phyloP scores from a whole-genome alignment of 1,140 invertebrate genomes.

The Tachypleus tridentatus region DNA sequence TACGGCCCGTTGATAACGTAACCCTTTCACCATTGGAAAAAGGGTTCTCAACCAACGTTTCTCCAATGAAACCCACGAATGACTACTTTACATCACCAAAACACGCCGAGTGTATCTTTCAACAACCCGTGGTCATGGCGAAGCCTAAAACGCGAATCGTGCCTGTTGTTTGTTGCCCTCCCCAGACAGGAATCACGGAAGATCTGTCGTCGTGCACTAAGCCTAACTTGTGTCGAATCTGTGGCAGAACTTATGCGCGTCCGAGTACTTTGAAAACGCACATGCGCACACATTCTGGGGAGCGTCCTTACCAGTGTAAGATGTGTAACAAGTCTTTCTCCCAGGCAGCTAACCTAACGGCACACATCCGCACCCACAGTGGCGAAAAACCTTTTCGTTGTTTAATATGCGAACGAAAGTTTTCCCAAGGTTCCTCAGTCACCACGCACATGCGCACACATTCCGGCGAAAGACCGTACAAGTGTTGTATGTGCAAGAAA shows the following conservation, averaged over 20 bases:
- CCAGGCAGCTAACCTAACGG: slow-evolving; percentile 53
- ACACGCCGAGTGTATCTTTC: slow-evolving; percentile 18
- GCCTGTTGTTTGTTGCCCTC: slow-evolving; percentile 6
- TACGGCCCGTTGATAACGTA: slow-evolving; percentile 37
- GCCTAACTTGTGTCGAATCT: slow-evolving; percentile 68
- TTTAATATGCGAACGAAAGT: slow-evolving; percentile 83
- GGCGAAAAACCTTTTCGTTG: slow-evolving; percentile 74
- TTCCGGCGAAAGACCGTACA: slow-evolving; percentile 47
- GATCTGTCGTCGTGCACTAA: slow-evolving; percentile 6
- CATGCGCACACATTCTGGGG: slow-evolving; percentile 87
- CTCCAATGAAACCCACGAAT: too few species aligned
- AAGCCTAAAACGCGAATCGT: slow-evolving; percentile 39
- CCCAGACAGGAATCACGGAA: neutral
- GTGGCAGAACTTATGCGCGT: slow-evolving; percentile 89
- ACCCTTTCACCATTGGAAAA: slow-evolving; percentile 33
- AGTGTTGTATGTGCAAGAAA: slow-evolving; percentile 47
- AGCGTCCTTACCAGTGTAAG: slow-evolving; percentile 68
- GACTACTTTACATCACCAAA: neutral
- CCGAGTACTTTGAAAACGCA: slow-evolving; percentile 95
- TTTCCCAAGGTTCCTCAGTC: slow-evolving; percentile 52
- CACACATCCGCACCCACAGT: slow-evolving; percentile 48
- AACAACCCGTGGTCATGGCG: slow-evolving; percentile 46
- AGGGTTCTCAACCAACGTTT: slow-evolving; percentile 9
- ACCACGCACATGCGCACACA: slow-evolving; percentile 59
- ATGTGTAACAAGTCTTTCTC: slow-evolving; percentile 53